Percentiles rank a stretch among this genome's conserved stretches.
These are phyloP conservation scores for Orycteropus afer DNA, from an alignment of 2,113 vertebrate genomes.

Conservation along the genomic window DNA sequence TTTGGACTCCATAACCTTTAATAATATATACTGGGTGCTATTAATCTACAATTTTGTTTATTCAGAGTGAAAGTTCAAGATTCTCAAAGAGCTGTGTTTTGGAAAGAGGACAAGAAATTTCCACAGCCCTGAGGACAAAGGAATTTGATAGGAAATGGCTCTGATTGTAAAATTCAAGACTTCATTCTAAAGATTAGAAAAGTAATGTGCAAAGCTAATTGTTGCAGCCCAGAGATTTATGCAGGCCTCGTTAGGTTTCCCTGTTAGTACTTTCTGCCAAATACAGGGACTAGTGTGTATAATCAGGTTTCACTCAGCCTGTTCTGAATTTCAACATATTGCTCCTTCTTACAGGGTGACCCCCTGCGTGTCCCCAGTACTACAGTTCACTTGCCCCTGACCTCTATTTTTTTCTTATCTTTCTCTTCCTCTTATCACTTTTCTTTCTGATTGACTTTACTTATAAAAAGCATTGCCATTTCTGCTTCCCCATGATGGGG, in stretches of 20 bases:
- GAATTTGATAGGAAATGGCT: background rate
- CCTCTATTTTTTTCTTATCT: background rate
- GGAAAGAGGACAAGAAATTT: slow-evolving; percentile 1
- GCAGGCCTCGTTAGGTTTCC: background rate
- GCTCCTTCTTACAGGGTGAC: background rate
- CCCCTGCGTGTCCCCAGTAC: background rate
- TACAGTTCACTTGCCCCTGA: background rate
- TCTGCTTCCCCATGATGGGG: background rate
- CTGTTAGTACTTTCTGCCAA: background rate
- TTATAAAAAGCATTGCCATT: background rate
- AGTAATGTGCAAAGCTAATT: background rate
- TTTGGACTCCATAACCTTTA: background rate
- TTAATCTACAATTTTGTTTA: background rate
- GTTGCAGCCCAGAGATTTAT: background rate
- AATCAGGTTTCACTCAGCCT: background rate
- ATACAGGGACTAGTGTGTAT: too few species aligned
- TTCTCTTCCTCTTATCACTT: background rate
- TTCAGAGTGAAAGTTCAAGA: background rate
- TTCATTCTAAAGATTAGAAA: slow-evolving; percentile 52
- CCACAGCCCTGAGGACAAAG: background rate
- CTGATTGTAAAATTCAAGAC: background rate
- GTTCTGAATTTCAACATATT: background rate
- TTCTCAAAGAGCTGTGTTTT: background rate
- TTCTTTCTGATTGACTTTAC: background rate
- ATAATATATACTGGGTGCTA: background rate